Percentiles rank a stretch among this genome's conserved stretches.
These are phyloP conservation scores for Agrypnia vestita DNA, from an alignment of 1,140 invertebrate genomes.

Conservation along the genomic window DNA sequence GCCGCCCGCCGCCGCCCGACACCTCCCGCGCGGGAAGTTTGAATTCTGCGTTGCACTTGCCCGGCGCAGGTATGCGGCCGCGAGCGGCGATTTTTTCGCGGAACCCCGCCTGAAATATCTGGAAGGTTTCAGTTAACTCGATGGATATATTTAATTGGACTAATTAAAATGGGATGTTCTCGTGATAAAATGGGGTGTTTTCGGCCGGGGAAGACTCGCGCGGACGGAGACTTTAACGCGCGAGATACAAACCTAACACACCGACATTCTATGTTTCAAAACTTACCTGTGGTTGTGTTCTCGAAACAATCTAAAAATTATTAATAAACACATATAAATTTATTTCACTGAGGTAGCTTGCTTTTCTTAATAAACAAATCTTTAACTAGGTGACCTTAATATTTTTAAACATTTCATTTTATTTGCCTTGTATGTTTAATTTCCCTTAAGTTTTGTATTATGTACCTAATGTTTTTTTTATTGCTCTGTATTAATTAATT, in stretches of 20 bases:
- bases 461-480: too few relatives aligned
- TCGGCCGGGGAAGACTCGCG: background rate
- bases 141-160: slow-evolving; percentile 46
- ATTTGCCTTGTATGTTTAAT: too few relatives aligned
- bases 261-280: too few relatives aligned
- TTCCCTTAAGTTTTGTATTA: too few relatives aligned
- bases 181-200: slow-evolving; percentile 19
- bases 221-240: slow-evolving; percentile 17
- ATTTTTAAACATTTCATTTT: too few relatives aligned
- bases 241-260: background rate
- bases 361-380: too few relatives aligned
- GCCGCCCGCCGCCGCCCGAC: slow-evolving; percentile 3
- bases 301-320: too few relatives aligned
- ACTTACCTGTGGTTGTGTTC: too few relatives aligned
- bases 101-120: slow-evolving; percentile 55
- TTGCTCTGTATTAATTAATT: too few relatives aligned
- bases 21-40: slow-evolving; percentile 53
- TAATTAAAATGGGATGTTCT: slow-evolving; percentile 41
- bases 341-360: too few relatives aligned
- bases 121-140: slow-evolving; percentile 50
- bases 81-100: slow-evolving; percentile 57
- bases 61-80: slow-evolving; percentile 54
- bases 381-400: too few relatives aligned
- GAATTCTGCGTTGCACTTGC: slow-evolving; percentile 54
- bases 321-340: too few relatives aligned